Percentiles rank a stretch among this genome's conserved stretches.
These are phyloP conservation scores for Geopemphigus sp. DNA, from an alignment of 1,140 invertebrate species.

Conservation along the genomic window DNA sequence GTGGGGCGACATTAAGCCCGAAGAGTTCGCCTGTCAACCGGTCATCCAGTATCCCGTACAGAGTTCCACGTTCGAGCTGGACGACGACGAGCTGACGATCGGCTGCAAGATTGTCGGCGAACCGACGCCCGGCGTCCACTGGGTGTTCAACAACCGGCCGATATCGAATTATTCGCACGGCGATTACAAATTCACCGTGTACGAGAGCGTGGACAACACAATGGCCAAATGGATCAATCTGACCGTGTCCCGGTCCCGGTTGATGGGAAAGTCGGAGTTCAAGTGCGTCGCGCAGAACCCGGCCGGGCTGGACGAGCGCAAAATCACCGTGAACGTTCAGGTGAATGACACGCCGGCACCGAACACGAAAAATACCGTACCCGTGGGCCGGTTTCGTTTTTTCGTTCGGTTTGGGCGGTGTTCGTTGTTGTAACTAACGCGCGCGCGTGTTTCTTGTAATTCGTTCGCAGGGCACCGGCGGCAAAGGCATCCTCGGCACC, in stretches of 20 bases:
- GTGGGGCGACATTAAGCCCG: slow-evolving; percentile 69
- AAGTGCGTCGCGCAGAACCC: slow-evolving; percentile 82
- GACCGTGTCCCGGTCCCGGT: slow-evolving; percentile 68
- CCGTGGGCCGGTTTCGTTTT: too few relatives aligned
- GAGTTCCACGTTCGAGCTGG: slow-evolving; percentile 58
- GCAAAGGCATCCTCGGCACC: slow-evolving; percentile 58
- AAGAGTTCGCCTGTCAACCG: slow-evolving; percentile 82
- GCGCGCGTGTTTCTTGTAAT: too few relatives aligned
- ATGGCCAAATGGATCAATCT: slow-evolving; percentile 68
- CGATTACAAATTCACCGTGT: slow-evolving; percentile 57
- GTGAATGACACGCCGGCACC: too few relatives aligned
- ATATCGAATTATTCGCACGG: slow-evolving; percentile 60
- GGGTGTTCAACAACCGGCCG: slow-evolving; percentile 70
- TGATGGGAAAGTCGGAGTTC: slow-evolving; percentile 79
- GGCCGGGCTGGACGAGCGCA: slow-evolving; percentile 76
- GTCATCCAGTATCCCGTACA: slow-evolving; percentile 62
- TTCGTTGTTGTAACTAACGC: too few relatives aligned
- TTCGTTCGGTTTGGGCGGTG: too few relatives aligned
- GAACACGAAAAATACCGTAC: too few relatives aligned
- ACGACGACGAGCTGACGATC: slow-evolving; percentile 67
- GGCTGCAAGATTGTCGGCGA: slow-evolving; percentile 74
- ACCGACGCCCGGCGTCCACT: slow-evolving; percentile 71
- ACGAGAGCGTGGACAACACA: slow-evolving; percentile 57
- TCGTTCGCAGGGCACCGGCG: slow-evolving; percentile 52
- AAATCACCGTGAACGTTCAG: slow-evolving; percentile 66